Evolutionary conservation across 2,888 invertebrate species (phyloP), one percentile per base, ranked within the genome.

Genomic region (Siphonodentalium dalli): DNA sequence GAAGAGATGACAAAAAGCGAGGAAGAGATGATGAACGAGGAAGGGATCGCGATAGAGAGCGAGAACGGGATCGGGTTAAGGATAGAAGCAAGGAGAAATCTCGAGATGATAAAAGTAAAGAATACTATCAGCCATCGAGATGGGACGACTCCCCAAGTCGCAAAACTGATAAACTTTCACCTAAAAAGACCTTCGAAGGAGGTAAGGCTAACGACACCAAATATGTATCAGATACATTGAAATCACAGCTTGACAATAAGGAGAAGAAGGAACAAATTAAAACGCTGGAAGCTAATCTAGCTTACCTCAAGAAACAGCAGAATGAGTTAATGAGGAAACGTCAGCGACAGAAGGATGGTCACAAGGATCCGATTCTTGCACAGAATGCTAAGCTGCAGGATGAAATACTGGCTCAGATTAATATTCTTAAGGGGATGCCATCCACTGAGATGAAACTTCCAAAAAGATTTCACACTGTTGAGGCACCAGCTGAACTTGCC

Each of bases 361-460:
- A 74, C 58, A 75, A 70, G 46, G 78, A 78, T 56, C 78, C 76
- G 2, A 61, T 77, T 15, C 54, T 79, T 6, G 35, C 65, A 20
- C 73, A 77, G 44, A 78, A 76, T 47, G 71, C 60, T 40, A 71
- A 74, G 51, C 65, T 78, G 15, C 72, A 75, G 50, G 73, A 71
- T 27, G 76, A 75, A 47, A 74, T 78, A 18, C 61, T 62, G 13
- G 52, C 58, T 39, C 76, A 79, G 55, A 67, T 79, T 13, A 43
- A n/a, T n/a, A n/a, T n/a, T n/a, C n/a, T n/a, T n/a, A n/a, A n/a
- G n/a, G n/a, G n/a, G n/a, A n/a, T n/a, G n/a, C n/a, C n/a, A n/a
- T n/a, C n/a, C n/a, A n/a, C n/a, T n/a, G n/a, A n/a, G n/a, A n/a
- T n/a, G n/a, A n/a, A n/a, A n/a, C n/a, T n/a, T n/a, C n/a, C n/a